phyloP scores from a whole-genome alignment of 2,113 vertebrate genomes.

The Tyrannus savana region DNA sequence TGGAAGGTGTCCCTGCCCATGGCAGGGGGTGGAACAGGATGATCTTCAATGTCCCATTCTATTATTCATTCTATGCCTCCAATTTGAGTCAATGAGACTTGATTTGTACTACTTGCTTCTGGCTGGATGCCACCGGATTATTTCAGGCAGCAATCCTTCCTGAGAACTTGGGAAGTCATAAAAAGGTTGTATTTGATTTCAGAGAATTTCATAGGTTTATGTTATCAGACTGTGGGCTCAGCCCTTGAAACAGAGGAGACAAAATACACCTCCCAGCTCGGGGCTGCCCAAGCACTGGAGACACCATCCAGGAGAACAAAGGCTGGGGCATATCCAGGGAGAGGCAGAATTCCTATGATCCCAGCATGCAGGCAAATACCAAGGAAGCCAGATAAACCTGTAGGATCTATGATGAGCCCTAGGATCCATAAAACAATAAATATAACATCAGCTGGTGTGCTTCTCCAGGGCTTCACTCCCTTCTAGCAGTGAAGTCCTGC shows the following conservation, averaged over 20 bases:
- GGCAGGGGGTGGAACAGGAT: accelerated
- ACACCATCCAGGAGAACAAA: not conserved
- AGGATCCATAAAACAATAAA: not conserved
- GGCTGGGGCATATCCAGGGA: not conserved
- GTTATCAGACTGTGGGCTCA: not conserved
- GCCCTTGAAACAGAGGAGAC: not conserved
- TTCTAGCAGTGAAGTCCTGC: not conserved
- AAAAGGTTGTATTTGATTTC: not conserved
- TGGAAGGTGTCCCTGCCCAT: not conserved
- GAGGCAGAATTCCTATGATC: not conserved
- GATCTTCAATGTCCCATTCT: not conserved
- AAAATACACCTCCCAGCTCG: not conserved
- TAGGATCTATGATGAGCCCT: not conserved
- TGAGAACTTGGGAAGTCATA: not conserved
- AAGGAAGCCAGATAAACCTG: not conserved
- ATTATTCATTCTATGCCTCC: not conserved
- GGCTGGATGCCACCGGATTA: not conserved
- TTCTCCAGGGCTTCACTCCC: not conserved
- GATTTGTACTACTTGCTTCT: not conserved
- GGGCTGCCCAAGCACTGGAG: not conserved
- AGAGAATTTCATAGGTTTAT: not conserved
- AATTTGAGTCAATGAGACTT: not conserved
- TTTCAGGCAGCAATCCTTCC: not conserved
- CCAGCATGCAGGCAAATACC: not conserved
- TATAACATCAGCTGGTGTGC: not conserved